Conservation (phyloP, 2,888 invertebrate species). For the Cephus rjabovi region DNA sequence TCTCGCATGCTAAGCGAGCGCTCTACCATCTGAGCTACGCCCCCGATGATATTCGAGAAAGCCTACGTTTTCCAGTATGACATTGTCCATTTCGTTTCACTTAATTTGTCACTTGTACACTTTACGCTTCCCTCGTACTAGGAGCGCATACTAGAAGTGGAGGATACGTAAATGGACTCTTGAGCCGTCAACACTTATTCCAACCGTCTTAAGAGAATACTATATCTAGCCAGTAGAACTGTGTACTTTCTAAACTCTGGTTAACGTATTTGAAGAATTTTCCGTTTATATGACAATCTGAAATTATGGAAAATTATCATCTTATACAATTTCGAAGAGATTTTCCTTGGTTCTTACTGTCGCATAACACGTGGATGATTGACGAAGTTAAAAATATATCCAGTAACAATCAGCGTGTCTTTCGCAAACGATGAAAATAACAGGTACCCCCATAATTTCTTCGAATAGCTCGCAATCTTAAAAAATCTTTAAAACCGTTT, state of each 20-base stretch:
- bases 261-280: background rate
- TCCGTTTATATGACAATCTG: background rate
- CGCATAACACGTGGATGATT: background rate
- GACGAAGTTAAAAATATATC: background rate
- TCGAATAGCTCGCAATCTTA: background rate
- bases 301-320: background rate
- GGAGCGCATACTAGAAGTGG: constrained; percentile 2
- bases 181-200: background rate
- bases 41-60: constrained; percentile 20
- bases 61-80: constrained; percentile 1
- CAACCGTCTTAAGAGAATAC: background rate
- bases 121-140: background rate
- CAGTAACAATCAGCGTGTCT: background rate
- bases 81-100: constrained; percentile 5
- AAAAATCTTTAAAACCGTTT: background rate
- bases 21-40: constrained; percentile 50
- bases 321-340: background rate
- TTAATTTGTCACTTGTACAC: constrained; percentile 19
- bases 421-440: background rate
- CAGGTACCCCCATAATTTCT: background rate
- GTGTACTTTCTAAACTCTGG: background rate
- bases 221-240: background rate
- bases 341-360: background rate
- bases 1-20: constrained; percentile 47
- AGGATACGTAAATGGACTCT: background rate